Conservation (phyloP, 2,797 vertebrate genomes). For the Poliocrania exsul region DNA sequence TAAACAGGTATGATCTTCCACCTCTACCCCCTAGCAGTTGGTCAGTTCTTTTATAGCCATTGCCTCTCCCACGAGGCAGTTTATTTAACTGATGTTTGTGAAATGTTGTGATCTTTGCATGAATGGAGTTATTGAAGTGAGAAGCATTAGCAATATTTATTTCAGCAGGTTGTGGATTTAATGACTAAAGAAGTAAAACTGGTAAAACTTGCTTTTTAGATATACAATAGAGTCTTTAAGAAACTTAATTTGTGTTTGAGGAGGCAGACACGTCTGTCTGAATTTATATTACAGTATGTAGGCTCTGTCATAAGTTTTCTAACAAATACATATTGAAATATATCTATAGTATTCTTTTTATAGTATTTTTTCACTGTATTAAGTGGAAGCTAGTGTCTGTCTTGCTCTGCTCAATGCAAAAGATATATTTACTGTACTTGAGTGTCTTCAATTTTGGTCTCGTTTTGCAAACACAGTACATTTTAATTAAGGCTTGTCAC, state of each 20-base stretch:
- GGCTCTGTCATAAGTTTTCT: background rate
- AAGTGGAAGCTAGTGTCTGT: background rate
- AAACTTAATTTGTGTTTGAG: background rate
- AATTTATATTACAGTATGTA: background rate
- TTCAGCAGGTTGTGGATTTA: background rate
- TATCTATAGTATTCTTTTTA: background rate
- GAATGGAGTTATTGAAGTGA: conserved; percentile 41
- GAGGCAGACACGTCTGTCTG: background rate
- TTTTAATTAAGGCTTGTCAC: conserved; percentile 65
- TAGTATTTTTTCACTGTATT: background rate
- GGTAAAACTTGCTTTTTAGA: conserved; percentile 21
- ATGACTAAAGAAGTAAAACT: conserved; percentile 17
- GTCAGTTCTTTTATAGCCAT: background rate
- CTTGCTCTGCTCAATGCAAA: background rate
- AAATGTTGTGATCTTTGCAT: conserved; percentile 14
- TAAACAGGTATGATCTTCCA: conserved; percentile 8
- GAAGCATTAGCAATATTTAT: conserved; percentile 41
- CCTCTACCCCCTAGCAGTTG: background rate
- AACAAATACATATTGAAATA: background rate
- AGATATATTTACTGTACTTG: conserved; percentile 31
- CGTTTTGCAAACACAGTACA: background rate
- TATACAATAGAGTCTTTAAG: background rate
- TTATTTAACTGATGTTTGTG: conserved; percentile 36
- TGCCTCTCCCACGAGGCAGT: conserved; percentile 1
- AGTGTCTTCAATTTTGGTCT: background rate